These are phyloP conservation scores for Beaufortia kweichowensis DNA, from an alignment of 2,113 vertebrate genomes.

Conservation along the genomic window DNA sequence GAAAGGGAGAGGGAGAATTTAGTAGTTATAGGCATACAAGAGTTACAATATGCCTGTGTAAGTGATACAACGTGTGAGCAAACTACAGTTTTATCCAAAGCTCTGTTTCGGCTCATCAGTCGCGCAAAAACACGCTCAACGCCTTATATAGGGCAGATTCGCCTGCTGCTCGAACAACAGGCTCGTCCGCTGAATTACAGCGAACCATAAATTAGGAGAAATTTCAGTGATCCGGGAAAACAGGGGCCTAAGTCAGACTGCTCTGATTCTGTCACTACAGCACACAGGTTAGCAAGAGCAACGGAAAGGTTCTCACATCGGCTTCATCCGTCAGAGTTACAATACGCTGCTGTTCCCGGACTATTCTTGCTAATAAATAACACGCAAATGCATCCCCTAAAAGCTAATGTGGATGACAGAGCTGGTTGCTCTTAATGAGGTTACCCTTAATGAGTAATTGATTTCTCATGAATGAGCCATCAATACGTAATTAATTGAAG, in stretches of 20 bases:
- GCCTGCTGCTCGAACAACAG: constrained; percentile 62
- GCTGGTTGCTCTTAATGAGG: constrained; percentile 15
- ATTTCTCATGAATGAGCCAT: constrained; percentile 19
- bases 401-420: constrained; percentile 14
- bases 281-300: constrained; percentile 42
- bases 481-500: constrained; percentile 25
- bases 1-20: neutral
- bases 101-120: constrained; percentile 52
- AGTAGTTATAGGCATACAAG: neutral
- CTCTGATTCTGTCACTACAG: constrained; percentile 69
- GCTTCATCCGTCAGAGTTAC: neutral
- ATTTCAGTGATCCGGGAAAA: constrained; percentile 61
- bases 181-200: constrained; percentile 54
- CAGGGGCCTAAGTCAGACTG: constrained; percentile 63
- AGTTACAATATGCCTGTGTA: neutral
- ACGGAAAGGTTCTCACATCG: constrained; percentile 27
- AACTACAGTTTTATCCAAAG: constrained; percentile 33
- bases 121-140: constrained; percentile 39
- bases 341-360: neutral
- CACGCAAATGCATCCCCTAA: constrained; percentile 1
- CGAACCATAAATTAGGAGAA: constrained; percentile 70
- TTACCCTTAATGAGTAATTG: constrained; percentile 31
- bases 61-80: neutral
- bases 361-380: constrained; percentile 15
- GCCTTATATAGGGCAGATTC: constrained; percentile 71